These are phyloP conservation scores for Herpailurus yagouaroundi DNA, from an alignment of 2,113 vertebrate species.

Conservation along the genomic window DNA sequence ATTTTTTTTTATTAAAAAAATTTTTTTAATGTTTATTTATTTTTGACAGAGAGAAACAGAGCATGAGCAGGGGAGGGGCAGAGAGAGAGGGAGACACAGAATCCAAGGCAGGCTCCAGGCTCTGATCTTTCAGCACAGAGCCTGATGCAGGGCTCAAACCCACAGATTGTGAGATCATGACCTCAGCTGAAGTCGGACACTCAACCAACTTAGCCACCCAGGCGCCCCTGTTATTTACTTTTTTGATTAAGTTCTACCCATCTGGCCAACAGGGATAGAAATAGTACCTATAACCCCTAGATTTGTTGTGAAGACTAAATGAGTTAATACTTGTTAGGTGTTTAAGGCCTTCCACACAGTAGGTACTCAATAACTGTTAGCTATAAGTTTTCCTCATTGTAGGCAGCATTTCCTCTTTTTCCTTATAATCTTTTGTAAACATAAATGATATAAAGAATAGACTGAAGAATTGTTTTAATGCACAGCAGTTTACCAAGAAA, in stretches of 20 bases:
- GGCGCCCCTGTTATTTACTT: not conserved
- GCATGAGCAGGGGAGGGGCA: no score
- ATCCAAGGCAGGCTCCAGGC: no score
- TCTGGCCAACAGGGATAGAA: not conserved
- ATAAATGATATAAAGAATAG: not conserved
- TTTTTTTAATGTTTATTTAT: no score
- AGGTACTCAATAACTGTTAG: not conserved
- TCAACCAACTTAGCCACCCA: no score
- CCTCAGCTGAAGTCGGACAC: no score
- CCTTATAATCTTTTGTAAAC: constrained; percentile 9
- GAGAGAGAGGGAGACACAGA: no score
- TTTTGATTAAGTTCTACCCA: not conserved
- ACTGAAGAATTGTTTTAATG: not conserved
- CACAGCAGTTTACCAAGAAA: constrained; percentile 1
- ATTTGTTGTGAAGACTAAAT: not conserved
- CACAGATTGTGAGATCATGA: no score
- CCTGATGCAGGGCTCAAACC: no score
- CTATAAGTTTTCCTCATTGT: not conserved
- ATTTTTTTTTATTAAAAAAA: no score
- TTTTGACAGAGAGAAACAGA: no score
- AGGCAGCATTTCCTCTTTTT: constrained; percentile 35
- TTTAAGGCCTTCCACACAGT: not conserved
- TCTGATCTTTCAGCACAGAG: no score
- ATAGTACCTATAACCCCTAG: not conserved
- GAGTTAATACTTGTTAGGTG: not conserved